phyloP scores from a whole-genome alignment of 2,888 invertebrate genomes.

The Dicranocentrus wangi region DNA sequence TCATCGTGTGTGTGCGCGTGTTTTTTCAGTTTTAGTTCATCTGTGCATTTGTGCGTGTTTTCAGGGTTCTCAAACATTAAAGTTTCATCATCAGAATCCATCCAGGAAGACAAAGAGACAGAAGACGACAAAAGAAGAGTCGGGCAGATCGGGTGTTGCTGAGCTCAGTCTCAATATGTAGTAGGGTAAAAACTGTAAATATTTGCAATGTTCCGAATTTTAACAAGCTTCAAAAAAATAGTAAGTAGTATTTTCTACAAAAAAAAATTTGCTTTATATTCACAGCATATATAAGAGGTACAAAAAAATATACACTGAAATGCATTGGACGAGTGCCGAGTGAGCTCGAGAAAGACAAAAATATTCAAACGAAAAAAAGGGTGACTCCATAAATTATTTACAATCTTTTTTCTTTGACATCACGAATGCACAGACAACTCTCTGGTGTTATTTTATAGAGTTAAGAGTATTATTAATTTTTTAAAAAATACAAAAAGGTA shows the following conservation, averaged over 20 bases:
- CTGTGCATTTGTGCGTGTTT: constrained; percentile 65
- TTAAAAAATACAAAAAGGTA: background rate
- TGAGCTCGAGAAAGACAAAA: constrained; percentile 49
- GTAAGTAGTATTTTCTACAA: constrained; percentile 36
- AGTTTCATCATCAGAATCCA: constrained; percentile 34
- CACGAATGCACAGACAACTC: constrained; percentile 63
- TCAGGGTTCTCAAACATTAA: constrained; percentile 12
- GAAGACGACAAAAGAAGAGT: constrained; percentile 22
- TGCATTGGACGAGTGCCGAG: constrained; percentile 59
- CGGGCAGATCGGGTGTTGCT: constrained; percentile 15
- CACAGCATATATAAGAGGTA: constrained; percentile 36
- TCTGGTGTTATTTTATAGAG: constrained; percentile 11
- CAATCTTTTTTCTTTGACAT: constrained; percentile 6
- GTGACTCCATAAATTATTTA: constrained; percentile 10
- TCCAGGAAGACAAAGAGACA: constrained; percentile 40
- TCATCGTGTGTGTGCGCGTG: background rate
- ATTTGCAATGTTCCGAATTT: constrained; percentile 39
- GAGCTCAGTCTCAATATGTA: constrained; percentile 63
- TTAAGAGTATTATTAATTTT: too few species aligned
- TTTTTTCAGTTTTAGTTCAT: constrained; percentile 39
- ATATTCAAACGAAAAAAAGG: constrained; percentile 17
- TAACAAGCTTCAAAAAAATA: constrained; percentile 16
- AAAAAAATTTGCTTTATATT: constrained; percentile 41
- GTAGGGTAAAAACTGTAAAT: constrained; percentile 64
- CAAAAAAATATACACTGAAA: constrained; percentile 11